phyloP scores from a whole-genome alignment of 2,888 invertebrate genomes.

The Cancer borealis region DNA sequence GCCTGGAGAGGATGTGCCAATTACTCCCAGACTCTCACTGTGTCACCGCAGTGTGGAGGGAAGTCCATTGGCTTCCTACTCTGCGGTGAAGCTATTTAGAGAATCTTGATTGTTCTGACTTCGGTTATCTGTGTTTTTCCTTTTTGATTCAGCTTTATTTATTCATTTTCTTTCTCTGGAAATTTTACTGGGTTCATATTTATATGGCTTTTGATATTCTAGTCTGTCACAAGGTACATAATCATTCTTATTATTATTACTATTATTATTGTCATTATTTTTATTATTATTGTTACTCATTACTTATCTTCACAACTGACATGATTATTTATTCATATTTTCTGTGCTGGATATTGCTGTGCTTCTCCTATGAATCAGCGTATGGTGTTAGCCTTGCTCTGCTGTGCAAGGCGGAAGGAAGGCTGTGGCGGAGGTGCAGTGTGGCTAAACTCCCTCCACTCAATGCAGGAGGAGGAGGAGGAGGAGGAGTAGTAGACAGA shows the following conservation, averaged over 20 bases:
- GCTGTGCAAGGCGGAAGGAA: not conserved
- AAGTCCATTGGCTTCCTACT: constrained; percentile 52
- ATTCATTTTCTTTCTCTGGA: constrained; percentile 37
- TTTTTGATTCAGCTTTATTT: constrained; percentile 47
- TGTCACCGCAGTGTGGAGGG: not conserved
- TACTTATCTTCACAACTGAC: constrained; percentile 1
- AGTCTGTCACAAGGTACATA: constrained; percentile 67
- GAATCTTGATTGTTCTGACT: constrained; percentile 45
- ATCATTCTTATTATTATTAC: constrained; percentile 13
- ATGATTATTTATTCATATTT: constrained; percentile 55
- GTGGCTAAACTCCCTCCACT: not conserved
- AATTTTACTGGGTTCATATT: constrained; percentile 63
- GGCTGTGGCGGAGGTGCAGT: constrained; percentile 1
- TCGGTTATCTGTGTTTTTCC: constrained; percentile 45
- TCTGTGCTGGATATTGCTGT: constrained; percentile 60
- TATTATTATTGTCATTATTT: constrained; percentile 4
- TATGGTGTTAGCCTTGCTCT: constrained; percentile 47
- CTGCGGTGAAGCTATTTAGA: constrained; percentile 52
- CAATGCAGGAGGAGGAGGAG: not conserved
- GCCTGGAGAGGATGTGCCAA: constrained; percentile 72
- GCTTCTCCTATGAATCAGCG: constrained; percentile 55
- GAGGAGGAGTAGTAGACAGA: not conserved
- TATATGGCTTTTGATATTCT: constrained; percentile 72
- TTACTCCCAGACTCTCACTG: constrained; percentile 61
- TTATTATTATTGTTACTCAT: not conserved